Evolutionary conservation across 2,113 vertebrate species (phyloP).

Genomic region (Girardinichthys multiradiatus): DNA sequence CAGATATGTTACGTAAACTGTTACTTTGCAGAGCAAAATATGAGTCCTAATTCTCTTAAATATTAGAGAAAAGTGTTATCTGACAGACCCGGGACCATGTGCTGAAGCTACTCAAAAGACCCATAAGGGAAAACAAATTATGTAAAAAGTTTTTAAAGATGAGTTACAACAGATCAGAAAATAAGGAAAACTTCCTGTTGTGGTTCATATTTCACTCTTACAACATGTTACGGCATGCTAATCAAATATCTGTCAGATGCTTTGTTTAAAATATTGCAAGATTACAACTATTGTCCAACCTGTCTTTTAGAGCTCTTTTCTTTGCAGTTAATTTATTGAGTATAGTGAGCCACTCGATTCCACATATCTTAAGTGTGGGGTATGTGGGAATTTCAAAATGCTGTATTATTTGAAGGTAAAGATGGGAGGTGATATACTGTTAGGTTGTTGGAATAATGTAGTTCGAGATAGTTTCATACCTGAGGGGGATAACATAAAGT

Average conservation of each 20-base stretch:
- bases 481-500: not conserved
- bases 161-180: no score
- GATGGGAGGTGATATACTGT: not conserved
- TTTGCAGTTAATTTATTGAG: no score
- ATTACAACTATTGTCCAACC: no score
- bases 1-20: not conserved
- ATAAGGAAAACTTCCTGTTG: no score
- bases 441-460: not conserved
- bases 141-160: no score
- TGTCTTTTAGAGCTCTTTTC: no score
- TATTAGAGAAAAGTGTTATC: not conserved
- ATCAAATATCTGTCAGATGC: not conserved
- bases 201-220: no score
- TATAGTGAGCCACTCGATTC: no score
- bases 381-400: no score
- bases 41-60: not conserved
- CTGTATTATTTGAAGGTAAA: not conserved
- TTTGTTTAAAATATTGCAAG: not conserved
- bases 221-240: no score
- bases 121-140: not conserved
- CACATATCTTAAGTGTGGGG: no score
- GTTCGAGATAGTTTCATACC: not conserved
- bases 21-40: not conserved
- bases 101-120: not conserved
- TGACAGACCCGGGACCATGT: not conserved